phyloP scores from a whole-genome alignment of 2,797 vertebrate species.

The Astyanax mexicanus region DNA sequence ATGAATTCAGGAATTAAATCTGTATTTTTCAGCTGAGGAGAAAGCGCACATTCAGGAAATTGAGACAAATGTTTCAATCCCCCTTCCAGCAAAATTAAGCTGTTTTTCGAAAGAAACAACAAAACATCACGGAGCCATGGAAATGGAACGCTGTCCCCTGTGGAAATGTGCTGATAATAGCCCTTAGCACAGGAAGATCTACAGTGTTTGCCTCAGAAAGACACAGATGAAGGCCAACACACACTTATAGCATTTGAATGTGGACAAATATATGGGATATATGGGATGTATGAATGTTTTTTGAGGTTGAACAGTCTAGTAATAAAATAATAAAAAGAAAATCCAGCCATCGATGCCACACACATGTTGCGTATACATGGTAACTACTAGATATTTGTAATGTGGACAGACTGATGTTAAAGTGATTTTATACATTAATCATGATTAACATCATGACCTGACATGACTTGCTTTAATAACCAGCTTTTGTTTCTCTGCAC shows the following conservation, averaged over 20 bases:
- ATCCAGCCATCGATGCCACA: too few relatives aligned
- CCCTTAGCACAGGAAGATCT: constrained; percentile 76
- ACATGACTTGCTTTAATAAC: too few relatives aligned
- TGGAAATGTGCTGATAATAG: constrained; percentile 68
- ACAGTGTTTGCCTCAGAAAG: constrained; percentile 62
- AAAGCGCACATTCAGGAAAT: constrained; percentile 10
- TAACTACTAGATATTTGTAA: background rate
- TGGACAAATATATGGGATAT: too few relatives aligned
- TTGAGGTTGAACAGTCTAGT: background rate
- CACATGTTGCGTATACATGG: background rate
- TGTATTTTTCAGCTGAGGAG: background rate
- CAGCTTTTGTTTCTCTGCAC: too few relatives aligned
- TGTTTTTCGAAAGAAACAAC: background rate
- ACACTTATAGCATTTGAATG: background rate
- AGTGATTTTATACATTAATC: too few relatives aligned
- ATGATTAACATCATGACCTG: too few relatives aligned
- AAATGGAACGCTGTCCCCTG: constrained; percentile 8
- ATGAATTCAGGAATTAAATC: background rate
- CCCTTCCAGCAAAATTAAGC: constrained; percentile 10
- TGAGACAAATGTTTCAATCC: background rate
- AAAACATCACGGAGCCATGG: background rate
- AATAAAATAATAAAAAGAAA: too few relatives aligned
- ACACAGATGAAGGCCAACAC: constrained; percentile 19
- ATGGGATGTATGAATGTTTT: background rate
- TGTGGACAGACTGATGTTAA: background rate